phyloP scores from a whole-genome alignment of 2,113 vertebrate genomes.

The Otis tarda region DNA sequence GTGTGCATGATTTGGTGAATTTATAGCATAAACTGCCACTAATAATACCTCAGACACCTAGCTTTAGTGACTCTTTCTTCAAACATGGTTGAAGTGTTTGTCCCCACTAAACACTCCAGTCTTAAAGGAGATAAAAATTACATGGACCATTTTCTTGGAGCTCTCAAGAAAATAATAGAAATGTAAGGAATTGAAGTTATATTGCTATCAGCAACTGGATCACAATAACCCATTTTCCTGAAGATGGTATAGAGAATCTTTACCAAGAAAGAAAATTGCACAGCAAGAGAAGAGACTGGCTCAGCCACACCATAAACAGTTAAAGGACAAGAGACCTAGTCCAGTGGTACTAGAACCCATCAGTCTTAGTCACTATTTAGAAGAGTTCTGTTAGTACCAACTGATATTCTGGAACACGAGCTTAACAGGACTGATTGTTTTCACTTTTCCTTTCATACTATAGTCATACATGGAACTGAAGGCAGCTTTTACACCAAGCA shows the following conservation, averaged over 20 bases:
- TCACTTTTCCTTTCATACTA: neutral
- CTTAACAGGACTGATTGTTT: neutral
- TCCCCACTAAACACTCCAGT: neutral
- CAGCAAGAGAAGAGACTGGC: neutral
- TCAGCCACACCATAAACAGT: neutral
- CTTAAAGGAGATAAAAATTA: neutral
- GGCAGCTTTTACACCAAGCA: neutral
- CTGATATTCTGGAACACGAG: neutral
- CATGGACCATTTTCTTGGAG: neutral
- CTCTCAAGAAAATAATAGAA: neutral
- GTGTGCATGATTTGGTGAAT: neutral
- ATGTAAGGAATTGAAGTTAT: neutral
- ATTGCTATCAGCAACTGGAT: neutral
- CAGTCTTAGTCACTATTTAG: neutral
- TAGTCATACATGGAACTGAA: neutral
- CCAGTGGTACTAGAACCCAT: neutral
- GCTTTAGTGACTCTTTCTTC: neutral
- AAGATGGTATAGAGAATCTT: neutral
- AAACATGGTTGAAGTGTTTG: neutral
- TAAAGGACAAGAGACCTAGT: neutral
- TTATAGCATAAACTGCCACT: neutral
- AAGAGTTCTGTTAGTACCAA: neutral
- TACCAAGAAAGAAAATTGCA: neutral
- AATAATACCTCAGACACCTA: neutral
- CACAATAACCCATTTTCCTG: neutral